A percentile compares a stretch with the other conserved stretches of the same genome.
Evolutionary conservation across 1,140 invertebrate genomes (phyloP).

Genomic region (Neodiprion virginianus): DNA sequence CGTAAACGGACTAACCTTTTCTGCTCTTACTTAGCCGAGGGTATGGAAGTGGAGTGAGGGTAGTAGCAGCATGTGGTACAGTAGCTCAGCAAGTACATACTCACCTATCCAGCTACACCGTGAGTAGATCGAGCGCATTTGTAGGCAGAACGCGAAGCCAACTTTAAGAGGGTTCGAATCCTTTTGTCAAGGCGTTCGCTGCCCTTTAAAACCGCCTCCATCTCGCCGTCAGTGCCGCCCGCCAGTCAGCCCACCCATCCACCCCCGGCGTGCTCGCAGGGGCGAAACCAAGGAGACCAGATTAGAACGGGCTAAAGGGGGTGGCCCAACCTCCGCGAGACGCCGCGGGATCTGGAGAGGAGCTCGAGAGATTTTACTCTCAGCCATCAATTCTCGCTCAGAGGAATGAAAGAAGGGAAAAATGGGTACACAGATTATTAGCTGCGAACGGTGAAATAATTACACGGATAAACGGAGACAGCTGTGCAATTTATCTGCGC

Average conservation of each 20-base stretch:
- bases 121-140: slow-evolving; percentile 40
- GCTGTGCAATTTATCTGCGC: no score
- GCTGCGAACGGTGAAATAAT: no score
- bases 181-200: slow-evolving; percentile 58
- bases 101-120: background rate
- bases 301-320: slow-evolving; percentile 57
- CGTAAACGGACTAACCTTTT: background rate
- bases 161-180: slow-evolving; percentile 58
- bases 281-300: slow-evolving; percentile 63
- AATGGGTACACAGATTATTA: slow-evolving; percentile 9
- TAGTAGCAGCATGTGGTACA: background rate
- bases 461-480: no score
- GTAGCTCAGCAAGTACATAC: background rate
- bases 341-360: slow-evolving; percentile 17
- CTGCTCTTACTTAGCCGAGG: background rate
- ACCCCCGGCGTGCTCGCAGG: slow-evolving; percentile 32
- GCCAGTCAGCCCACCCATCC: no score
- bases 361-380: slow-evolving; percentile 34
- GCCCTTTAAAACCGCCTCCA: slow-evolving; percentile 57
- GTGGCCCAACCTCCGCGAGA: slow-evolving; percentile 42
- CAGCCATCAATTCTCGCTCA: no score
- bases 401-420: slow-evolving; percentile 20
- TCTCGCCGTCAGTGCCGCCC: slow-evolving; percentile 10
- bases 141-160: slow-evolving; percentile 50
- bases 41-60: background rate